Conservation (phyloP, 2,113 vertebrate species). For the Colinus virginianus region DNA sequence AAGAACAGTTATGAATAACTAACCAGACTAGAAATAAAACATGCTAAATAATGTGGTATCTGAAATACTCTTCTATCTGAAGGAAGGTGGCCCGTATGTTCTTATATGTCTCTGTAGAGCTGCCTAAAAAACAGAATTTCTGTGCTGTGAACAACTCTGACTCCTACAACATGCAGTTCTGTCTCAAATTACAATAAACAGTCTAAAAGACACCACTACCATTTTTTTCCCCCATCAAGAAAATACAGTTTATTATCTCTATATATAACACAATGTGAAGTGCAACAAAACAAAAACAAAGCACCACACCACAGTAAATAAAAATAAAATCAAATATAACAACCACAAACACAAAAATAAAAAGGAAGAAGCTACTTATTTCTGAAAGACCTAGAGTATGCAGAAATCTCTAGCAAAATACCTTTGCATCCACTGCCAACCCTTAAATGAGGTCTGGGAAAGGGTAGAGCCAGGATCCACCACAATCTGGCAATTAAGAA, state of each 20-base stretch:
- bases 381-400: too few relatives aligned
- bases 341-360: too few relatives aligned
- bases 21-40: neutral
- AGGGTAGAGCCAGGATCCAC: too few relatives aligned
- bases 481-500: too few relatives aligned
- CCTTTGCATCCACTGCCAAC: too few relatives aligned
- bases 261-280: too few relatives aligned
- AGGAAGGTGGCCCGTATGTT: neutral
- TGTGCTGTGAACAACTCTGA: neutral
- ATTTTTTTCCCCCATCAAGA: neutral
- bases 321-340: too few relatives aligned
- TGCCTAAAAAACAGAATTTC: constrained; percentile 12
- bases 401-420: too few relatives aligned
- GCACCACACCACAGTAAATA: too few relatives aligned
- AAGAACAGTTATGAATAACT: neutral
- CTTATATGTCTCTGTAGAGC: neutral
- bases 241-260: neutral
- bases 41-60: neutral
- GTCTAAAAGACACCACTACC: neutral
- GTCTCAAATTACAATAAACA: neutral
- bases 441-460: too few relatives aligned
- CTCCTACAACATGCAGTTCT: neutral
- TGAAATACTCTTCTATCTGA: neutral
- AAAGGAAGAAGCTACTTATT: too few relatives aligned
- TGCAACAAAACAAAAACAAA: too few relatives aligned